Percentiles rank a stretch among this genome's conserved stretches.
Evolutionary conservation across 92 coral and sea anemone genomes (phyloP).

Genomic region (Porites divaricata): DNA sequence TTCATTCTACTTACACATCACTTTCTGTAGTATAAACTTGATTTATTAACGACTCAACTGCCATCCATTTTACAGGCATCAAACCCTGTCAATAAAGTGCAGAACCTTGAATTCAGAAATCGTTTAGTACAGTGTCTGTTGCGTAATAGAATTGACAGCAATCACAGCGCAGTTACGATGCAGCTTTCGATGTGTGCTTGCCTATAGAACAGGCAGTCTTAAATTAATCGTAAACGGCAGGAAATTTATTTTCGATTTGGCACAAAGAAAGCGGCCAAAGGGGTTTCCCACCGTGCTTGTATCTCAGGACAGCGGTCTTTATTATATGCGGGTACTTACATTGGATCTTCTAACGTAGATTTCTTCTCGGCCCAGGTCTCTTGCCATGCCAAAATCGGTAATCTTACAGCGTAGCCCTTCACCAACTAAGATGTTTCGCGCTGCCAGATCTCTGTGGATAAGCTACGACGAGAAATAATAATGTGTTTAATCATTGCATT

Average conservation of each 20-base stretch:
- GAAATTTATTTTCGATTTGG: not conserved
- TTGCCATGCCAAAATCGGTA: constrained; percentile 53
- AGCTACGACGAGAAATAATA: not conserved
- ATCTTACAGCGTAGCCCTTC: constrained; percentile 42
- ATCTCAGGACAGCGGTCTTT: no score
- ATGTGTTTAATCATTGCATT: not conserved
- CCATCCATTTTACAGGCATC: constrained; percentile 52
- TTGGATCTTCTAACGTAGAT: constrained; percentile 45
- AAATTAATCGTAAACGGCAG: not conserved
- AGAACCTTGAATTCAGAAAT: not conserved
- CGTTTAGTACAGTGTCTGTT: no score
- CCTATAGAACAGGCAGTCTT: not conserved
- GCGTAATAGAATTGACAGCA: not conserved
- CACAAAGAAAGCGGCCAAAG: no score
- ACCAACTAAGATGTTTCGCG: constrained; percentile 40
- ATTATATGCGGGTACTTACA: constrained; percentile 18
- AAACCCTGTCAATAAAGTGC: constrained; percentile 10
- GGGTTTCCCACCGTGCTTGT: no score
- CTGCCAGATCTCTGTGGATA: constrained; percentile 44
- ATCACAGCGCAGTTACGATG: no score
- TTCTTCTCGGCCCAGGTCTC: constrained; percentile 35
- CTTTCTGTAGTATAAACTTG: constrained; percentile 41
- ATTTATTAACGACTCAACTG: constrained; percentile 20
- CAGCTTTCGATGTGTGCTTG: no score
- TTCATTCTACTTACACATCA: constrained; percentile 42